phyloP scores from a whole-genome alignment of 2,113 vertebrate genomes.

The Procavia capensis region DNA sequence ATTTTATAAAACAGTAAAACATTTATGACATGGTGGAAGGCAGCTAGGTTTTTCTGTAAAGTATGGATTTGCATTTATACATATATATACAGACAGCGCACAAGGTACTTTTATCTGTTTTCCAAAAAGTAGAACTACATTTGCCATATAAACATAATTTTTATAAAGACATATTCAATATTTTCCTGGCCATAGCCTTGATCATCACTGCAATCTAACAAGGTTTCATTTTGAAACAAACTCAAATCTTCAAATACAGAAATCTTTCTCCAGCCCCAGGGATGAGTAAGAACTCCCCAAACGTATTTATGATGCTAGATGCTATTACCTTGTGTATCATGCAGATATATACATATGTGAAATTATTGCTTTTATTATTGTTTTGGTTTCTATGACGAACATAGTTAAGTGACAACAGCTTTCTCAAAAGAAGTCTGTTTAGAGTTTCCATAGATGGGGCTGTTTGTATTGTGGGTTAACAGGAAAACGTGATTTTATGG shows the following conservation, averaged over 20 bases:
- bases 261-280: conserved; percentile 68
- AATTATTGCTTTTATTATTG: conserved; percentile 34
- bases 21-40: conserved; percentile 85
- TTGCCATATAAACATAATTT: conserved; percentile 83
- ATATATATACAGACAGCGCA: conserved; percentile 79
- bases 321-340: conserved; percentile 75
- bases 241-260: conserved; percentile 19
- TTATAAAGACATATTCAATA: conserved; percentile 78
- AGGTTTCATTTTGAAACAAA: conserved; percentile 46
- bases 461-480: conserved; percentile 50
- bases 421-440: conserved; percentile 65
- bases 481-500: conserved; percentile 78
- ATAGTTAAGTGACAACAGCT: conserved; percentile 48
- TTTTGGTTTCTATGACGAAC: conserved; percentile 62
- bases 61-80: conserved; percentile 85
- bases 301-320: conserved; percentile 68
- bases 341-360: conserved; percentile 74
- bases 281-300: conserved; percentile 71
- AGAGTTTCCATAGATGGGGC: conserved; percentile 40
- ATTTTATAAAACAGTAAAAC: conserved; percentile 87
- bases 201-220: conserved; percentile 44
- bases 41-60: conserved; percentile 84
- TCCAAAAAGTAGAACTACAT: conserved; percentile 82
- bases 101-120: conserved; percentile 83
- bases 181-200: conserved; percentile 73